These are phyloP conservation scores for Pristis pectinata DNA, from an alignment of 2,797 vertebrate genomes.

Conservation along the genomic window DNA sequence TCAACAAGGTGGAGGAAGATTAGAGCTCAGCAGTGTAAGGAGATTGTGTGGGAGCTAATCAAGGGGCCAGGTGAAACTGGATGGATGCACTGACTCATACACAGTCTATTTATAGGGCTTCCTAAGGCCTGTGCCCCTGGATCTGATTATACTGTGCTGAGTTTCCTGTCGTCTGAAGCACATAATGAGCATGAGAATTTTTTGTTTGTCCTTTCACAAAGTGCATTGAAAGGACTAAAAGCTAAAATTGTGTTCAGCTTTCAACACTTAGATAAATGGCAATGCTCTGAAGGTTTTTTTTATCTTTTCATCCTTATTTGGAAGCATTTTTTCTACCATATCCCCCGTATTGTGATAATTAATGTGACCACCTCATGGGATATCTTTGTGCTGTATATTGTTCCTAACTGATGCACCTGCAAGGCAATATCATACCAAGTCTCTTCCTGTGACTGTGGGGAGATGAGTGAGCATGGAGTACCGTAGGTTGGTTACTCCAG, in stretches of 20 bases:
- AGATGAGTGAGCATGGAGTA: background rate
- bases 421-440: background rate
- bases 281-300: background rate
- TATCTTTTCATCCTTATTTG: background rate
- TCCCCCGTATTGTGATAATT: background rate
- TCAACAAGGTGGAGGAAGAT: background rate
- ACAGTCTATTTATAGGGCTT: constrained; percentile 24
- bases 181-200: background rate
- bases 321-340: background rate
- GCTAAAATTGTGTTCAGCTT: background rate
- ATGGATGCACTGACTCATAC: background rate
- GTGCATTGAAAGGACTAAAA: background rate
- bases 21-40: background rate
- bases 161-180: constrained; percentile 16
- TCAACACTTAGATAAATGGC: background rate
- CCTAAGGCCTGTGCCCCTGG: background rate
- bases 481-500: background rate
- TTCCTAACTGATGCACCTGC: background rate
- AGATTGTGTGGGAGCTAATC: no score
- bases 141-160: background rate
- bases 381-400: no score
- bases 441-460: background rate
- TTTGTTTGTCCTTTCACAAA: background rate
- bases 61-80: constrained; percentile 8
- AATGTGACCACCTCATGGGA: no score